phyloP scores from a whole-genome alignment of 2,113 vertebrate species.

The Heteronetta atricapilla region DNA sequence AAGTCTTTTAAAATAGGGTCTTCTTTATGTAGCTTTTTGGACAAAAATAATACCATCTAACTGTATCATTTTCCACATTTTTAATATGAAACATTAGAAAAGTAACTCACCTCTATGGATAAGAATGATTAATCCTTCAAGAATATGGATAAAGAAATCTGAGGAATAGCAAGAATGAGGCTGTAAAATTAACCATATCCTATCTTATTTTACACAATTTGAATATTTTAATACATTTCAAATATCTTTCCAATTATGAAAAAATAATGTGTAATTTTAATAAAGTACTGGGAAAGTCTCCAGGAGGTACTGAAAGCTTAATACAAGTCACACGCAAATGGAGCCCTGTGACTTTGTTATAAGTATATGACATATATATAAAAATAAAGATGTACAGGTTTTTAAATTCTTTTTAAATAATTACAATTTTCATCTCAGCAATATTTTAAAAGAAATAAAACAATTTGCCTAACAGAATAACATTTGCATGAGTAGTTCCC shows the following conservation, averaged over 20 bases:
- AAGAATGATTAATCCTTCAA: constrained; percentile 27
- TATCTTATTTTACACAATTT: neutral
- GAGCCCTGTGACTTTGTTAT: neutral
- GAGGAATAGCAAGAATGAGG: neutral
- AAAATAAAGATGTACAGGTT: neutral
- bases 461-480: neutral
- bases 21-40: constrained; percentile 6
- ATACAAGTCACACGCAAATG: neutral
- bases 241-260: neutral
- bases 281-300: neutral
- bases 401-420: neutral
- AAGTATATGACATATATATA: neutral
- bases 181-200: neutral
- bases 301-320: neutral
- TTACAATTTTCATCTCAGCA: neutral
- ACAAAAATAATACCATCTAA: constrained; percentile 39
- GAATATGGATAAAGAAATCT: constrained; percentile 18
- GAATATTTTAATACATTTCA: neutral
- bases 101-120: neutral
- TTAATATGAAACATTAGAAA: constrained; percentile 16
- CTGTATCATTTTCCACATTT: neutral
- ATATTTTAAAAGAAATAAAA: constrained; percentile 6
- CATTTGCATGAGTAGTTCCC: neutral
- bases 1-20: constrained; percentile 5
- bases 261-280: neutral